Evolutionary conservation across 2,888 invertebrate genomes (phyloP).

Genomic region (Oscheius sp.): DNA sequence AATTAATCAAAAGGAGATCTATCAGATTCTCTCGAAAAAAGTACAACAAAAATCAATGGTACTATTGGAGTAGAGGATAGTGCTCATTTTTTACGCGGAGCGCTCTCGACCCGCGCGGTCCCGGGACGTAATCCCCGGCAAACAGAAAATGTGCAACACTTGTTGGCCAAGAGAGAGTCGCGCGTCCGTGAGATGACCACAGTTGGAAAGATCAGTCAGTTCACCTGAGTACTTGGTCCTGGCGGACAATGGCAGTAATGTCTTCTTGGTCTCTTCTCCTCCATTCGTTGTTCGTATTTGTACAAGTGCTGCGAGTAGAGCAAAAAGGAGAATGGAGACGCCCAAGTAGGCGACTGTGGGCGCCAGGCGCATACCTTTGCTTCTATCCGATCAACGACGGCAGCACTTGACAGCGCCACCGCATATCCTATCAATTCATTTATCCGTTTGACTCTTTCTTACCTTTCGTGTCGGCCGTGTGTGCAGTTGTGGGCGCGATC

Average conservation of each 20-base stretch:
- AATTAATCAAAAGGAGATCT: neutral
- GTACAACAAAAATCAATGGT: neutral
- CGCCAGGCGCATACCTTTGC: constrained; percentile 33
- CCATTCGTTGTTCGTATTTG: constrained; percentile 9
- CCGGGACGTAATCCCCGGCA: constrained; percentile 31
- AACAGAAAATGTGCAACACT: constrained; percentile 36
- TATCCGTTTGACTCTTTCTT: neutral
- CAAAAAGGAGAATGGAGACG: constrained; percentile 13
- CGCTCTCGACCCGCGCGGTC: constrained; percentile 25
- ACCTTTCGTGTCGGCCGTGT: constrained; percentile 30
- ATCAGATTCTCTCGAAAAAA: neutral
- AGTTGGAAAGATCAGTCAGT: neutral
- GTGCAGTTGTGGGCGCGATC: constrained; percentile 27
- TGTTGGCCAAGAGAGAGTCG: constrained; percentile 16
- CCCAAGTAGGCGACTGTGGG: constrained; percentile 31
- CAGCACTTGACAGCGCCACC: constrained; percentile 35
- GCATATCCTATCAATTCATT: constrained; percentile 29
- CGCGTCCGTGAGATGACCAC: neutral
- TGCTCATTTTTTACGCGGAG: constrained; percentile 24
- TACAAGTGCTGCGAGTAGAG: constrained; percentile 9
- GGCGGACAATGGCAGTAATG: constrained; percentile 20
- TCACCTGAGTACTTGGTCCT: constrained; percentile 39
- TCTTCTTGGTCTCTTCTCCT: neutral
- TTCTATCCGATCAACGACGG: constrained; percentile 27
- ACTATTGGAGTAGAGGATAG: neutral